A percentile compares a stretch with the other conserved stretches of the same genome.
phyloP scores from a whole-genome alignment of 2,888 invertebrate species.

The Eristalinus sepulchralis region DNA sequence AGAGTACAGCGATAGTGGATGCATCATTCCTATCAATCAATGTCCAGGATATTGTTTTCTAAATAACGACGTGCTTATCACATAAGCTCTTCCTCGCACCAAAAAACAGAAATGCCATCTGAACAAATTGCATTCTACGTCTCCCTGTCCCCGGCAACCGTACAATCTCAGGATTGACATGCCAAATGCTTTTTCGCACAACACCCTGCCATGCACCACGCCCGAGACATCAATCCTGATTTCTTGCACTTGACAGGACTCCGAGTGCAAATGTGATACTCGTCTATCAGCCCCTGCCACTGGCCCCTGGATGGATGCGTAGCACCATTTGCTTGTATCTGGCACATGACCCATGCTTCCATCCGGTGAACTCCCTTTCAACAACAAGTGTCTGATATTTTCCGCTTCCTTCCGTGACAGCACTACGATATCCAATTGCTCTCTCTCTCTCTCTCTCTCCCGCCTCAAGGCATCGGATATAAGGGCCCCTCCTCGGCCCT shows the following conservation, averaged over 20 bases:
- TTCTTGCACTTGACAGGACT: slow-evolving; percentile 25
- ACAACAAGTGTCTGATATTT: slow-evolving; percentile 12
- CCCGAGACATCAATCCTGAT: slow-evolving; percentile 3
- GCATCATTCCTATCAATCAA: too few relatives aligned
- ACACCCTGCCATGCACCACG: background rate
- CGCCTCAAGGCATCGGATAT: background rate
- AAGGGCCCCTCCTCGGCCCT: background rate
- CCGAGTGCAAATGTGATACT: slow-evolving; percentile 23
- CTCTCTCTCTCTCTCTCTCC: too few relatives aligned
- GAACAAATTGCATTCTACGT: too few relatives aligned
- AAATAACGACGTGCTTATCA: too few relatives aligned
- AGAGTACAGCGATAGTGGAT: too few relatives aligned
- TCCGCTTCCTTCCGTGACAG: background rate
- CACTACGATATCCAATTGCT: background rate
- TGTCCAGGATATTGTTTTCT: too few relatives aligned
- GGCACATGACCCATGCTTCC: background rate
- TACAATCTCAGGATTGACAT: background rate
- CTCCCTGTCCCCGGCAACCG: too few relatives aligned
- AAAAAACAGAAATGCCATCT: too few relatives aligned
- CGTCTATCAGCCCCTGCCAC: slow-evolving; percentile 10
- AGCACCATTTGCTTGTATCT: background rate
- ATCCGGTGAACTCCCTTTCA: background rate
- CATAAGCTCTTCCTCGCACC: too few relatives aligned
- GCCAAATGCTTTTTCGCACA: background rate
- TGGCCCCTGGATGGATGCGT: too few relatives aligned